Conservation (phyloP, 2,888 invertebrate genomes). For the Yponomeuta sedellus region DNA sequence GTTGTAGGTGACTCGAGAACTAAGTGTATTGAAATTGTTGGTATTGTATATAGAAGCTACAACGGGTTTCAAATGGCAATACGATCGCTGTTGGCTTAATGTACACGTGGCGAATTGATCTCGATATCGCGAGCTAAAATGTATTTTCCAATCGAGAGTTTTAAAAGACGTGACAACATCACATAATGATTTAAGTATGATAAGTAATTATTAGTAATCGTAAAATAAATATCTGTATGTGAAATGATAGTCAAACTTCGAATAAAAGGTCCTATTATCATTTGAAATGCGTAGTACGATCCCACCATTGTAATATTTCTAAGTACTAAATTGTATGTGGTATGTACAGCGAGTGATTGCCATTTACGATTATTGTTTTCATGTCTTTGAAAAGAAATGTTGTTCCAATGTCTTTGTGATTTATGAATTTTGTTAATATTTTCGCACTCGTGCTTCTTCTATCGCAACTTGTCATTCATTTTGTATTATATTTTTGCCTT, state of each 20-base stretch:
- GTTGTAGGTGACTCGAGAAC: slow-evolving; percentile 69
- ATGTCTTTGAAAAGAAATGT: slow-evolving; percentile 5
- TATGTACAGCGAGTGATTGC: slow-evolving; percentile 10
- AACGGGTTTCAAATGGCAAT: slow-evolving; percentile 28
- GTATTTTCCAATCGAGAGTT: background rate
- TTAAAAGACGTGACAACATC: background rate
- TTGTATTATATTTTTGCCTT: slow-evolving; percentile 11
- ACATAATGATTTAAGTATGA: background rate
- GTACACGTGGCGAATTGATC: background rate
- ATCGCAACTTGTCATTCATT: slow-evolving; percentile 6
- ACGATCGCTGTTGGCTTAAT: background rate
- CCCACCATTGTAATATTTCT: slow-evolving; percentile 66
- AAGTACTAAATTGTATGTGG: slow-evolving; percentile 54
- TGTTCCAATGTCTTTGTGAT: slow-evolving; percentile 14
- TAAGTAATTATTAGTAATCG: background rate
- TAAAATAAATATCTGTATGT: slow-evolving; percentile 1
- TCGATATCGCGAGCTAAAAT: background rate
- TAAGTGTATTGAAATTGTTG: slow-evolving; percentile 67
- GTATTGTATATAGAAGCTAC: slow-evolving; percentile 74
- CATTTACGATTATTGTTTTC: slow-evolving; percentile 15
- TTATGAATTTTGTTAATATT: slow-evolving; percentile 6
- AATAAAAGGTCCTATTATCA: slow-evolving; percentile 12
- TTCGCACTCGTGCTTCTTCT: slow-evolving; percentile 10
- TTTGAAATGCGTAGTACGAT: slow-evolving; percentile 41
- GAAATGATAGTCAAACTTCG: slow-evolving; percentile 6